These are phyloP conservation scores for Agrochola lychnidis DNA, from an alignment of 2,888 invertebrate species.

Conservation along the genomic window DNA sequence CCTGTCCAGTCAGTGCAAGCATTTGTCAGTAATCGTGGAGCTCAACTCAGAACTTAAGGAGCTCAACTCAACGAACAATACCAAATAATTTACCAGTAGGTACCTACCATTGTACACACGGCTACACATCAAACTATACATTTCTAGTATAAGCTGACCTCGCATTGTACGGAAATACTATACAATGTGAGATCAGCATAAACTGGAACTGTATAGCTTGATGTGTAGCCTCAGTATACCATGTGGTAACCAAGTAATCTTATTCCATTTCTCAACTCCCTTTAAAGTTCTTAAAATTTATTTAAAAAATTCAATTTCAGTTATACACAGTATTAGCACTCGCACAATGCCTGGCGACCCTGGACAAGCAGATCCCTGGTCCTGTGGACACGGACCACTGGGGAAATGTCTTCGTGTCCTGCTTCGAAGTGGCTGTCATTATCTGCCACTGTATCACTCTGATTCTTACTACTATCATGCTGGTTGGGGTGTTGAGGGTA, in stretches of 20 bases:
- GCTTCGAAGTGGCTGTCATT: slow-evolving; percentile 71
- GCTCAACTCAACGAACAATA: too few species aligned
- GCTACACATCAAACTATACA: too few species aligned
- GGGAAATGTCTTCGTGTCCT: slow-evolving; percentile 68
- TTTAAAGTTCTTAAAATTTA: not conserved
- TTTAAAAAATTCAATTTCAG: slow-evolving; percentile 68
- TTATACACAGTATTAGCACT: slow-evolving; percentile 80
- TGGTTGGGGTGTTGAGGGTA: slow-evolving; percentile 83
- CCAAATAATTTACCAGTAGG: too few species aligned
- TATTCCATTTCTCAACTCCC: not conserved
- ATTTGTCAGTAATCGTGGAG: too few species aligned
- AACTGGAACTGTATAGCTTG: too few species aligned
- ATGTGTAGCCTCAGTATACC: not conserved
- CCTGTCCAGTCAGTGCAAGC: too few species aligned
- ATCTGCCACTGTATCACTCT: slow-evolving; percentile 77
- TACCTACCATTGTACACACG: not conserved
- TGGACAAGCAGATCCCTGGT: slow-evolving; percentile 67
- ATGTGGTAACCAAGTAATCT: not conserved
- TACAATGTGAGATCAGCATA: too few species aligned
- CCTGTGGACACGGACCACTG: slow-evolving; percentile 60
- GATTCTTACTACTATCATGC: slow-evolving; percentile 81
- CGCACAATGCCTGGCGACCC: slow-evolving; percentile 78
- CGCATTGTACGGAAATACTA: too few species aligned
- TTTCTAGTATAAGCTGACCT: too few species aligned
- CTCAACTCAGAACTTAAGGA: too few species aligned